These are phyloP conservation scores for Parnassius glacialis DNA, from an alignment of 2,888 invertebrate species.

Conservation along the genomic window DNA sequence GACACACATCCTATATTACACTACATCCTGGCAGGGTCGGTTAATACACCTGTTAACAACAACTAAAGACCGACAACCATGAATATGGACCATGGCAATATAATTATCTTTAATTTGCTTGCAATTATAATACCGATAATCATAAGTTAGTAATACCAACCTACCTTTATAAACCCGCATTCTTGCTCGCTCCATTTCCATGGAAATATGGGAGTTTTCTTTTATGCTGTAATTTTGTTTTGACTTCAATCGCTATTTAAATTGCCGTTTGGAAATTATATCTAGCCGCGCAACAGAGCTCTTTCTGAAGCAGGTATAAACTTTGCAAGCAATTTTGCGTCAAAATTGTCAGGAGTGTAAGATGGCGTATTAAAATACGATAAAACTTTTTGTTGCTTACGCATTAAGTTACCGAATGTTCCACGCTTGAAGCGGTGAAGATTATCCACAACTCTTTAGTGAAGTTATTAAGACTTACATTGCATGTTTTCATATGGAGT, in stretches of 20 bases:
- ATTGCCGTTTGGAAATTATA: conserved; percentile 15
- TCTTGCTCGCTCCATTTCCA: background rate
- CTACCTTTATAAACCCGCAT: no score
- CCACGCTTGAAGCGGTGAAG: background rate
- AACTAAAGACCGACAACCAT: no score
- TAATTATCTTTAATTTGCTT: no score
- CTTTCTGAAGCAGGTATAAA: conserved; percentile 17
- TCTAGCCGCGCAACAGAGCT: conserved; percentile 8
- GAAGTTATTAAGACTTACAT: background rate
- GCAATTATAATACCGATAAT: no score
- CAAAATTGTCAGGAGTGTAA: conserved; percentile 19
- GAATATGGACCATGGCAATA: no score
- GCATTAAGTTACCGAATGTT: conserved; percentile 15
- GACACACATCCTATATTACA: no score
- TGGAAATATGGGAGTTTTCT: background rate
- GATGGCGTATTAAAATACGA: conserved; percentile 15
- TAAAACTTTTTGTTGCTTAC: no score
- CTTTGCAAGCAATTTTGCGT: conserved; percentile 14
- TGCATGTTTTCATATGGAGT: background rate
- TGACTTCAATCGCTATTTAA: background rate
- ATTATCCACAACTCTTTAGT: conserved; percentile 5
- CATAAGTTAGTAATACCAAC: no score
- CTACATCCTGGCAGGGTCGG: background rate
- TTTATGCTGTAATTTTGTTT: background rate
- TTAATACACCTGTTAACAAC: no score